These are phyloP conservation scores for Agapostemon virescens DNA, from an alignment of 2,888 invertebrate species.

Conservation along the genomic window DNA sequence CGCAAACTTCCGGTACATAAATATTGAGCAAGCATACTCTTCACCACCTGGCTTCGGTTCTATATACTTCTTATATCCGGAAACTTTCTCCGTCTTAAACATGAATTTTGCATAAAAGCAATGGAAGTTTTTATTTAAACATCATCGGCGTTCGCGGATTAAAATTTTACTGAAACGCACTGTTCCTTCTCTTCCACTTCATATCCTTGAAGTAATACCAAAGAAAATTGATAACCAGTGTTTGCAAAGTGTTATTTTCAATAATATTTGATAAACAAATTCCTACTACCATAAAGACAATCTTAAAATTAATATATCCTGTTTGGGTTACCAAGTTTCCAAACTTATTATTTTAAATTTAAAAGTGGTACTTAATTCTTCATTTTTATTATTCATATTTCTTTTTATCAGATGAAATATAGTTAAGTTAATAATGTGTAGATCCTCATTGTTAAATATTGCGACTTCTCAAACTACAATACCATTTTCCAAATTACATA, in stretches of 20 bases:
- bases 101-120: constrained; percentile 61
- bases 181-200: not conserved
- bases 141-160: constrained; percentile 52
- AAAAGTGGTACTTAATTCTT: not conserved
- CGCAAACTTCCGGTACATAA: constrained; percentile 55
- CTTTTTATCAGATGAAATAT: no score
- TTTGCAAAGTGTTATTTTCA: not conserved
- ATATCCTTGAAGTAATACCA: not conserved
- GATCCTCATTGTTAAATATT: not conserved
- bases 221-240: constrained; percentile 6
- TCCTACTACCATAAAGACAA: not conserved
- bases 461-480: not conserved
- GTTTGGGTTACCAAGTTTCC: not conserved
- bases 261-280: not conserved
- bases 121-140: constrained; percentile 64
- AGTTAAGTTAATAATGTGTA: not conserved
- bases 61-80: constrained; percentile 57
- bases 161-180: constrained; percentile 56
- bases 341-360: not conserved
- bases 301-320: not conserved
- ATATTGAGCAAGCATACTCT: constrained; percentile 63
- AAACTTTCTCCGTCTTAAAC: constrained; percentile 59
- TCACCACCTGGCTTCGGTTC: constrained; percentile 53
- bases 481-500: not conserved
- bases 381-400: not conserved